Percentiles rank a stretch among this genome's conserved stretches.
Conservation (phyloP, 1,140 invertebrate genomes). For the Scaptomyza hsui region DNA sequence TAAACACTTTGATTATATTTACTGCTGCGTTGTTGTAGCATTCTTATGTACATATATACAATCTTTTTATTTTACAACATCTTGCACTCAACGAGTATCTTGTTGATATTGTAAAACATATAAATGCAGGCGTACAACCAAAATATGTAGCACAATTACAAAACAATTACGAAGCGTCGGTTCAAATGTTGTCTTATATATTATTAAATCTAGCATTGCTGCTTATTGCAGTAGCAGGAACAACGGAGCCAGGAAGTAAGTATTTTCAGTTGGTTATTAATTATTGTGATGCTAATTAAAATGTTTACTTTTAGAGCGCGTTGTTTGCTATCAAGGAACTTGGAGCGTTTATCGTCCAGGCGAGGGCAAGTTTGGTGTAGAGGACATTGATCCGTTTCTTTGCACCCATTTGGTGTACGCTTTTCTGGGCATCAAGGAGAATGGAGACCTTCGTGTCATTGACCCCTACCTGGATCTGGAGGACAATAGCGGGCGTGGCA, state of each 20-base stretch:
- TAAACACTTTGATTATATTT: constrained; percentile 64
- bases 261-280: neutral
- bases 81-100: constrained; percentile 39
- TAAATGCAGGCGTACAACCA: constrained; percentile 29
- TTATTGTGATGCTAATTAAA: neutral
- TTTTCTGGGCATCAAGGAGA: constrained; percentile 87
- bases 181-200: constrained; percentile 33
- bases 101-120: constrained; percentile 25
- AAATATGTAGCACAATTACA: constrained; percentile 7
- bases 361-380: constrained; percentile 87
- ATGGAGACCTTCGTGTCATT: constrained; percentile 85
- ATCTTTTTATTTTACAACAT: constrained; percentile 49
- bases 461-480: constrained; percentile 88
- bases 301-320: constrained; percentile 82
- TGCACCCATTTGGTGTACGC: constrained; percentile 91
- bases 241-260: constrained; percentile 43
- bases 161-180: neutral
- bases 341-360: constrained; percentile 89
- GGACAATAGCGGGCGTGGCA: constrained; percentile 82
- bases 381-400: constrained; percentile 88
- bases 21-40: constrained; percentile 41
- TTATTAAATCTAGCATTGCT: neutral
- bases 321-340: constrained; percentile 90
- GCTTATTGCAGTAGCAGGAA: constrained; percentile 17
- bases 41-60: constrained; percentile 14